Conservation (phyloP, 2,797 vertebrate genomes). For the Chaetophractus vellerosus region DNA sequence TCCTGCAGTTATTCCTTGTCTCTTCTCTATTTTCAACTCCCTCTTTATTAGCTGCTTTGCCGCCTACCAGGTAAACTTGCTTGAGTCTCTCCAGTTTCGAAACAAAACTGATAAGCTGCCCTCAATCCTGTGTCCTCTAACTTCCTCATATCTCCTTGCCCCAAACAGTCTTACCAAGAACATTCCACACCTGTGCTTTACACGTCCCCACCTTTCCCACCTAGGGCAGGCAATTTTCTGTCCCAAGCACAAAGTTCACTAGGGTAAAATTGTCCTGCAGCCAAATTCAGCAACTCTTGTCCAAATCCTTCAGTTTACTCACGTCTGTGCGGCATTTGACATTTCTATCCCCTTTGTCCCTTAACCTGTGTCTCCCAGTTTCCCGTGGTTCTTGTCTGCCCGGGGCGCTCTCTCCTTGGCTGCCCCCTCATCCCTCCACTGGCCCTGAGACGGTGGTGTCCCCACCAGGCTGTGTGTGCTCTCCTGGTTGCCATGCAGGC, state of each 20-base stretch:
- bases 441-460: background rate
- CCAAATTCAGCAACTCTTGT: background rate
- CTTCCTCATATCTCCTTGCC: background rate
- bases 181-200: background rate
- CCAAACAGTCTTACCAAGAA: background rate
- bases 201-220: background rate
- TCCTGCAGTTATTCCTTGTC: background rate
- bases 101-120: background rate
- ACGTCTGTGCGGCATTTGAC: background rate
- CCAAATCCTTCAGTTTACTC: background rate
- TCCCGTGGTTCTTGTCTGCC: background rate
- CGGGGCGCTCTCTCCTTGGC: background rate
- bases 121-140: background rate
- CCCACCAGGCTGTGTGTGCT: background rate
- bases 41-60: no score
- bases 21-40: background rate
- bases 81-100: conserved; percentile 64
- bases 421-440: background rate
- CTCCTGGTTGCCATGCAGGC: background rate
- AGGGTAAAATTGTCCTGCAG: background rate
- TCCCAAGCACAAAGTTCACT: background rate
- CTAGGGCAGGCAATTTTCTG: background rate
- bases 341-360: background rate
- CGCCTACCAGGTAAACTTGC: background rate
- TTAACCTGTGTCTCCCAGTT: background rate